Base-by-base conservation (phyloP, 2,888 invertebrate species). In the Aphidius colemani region DNA sequence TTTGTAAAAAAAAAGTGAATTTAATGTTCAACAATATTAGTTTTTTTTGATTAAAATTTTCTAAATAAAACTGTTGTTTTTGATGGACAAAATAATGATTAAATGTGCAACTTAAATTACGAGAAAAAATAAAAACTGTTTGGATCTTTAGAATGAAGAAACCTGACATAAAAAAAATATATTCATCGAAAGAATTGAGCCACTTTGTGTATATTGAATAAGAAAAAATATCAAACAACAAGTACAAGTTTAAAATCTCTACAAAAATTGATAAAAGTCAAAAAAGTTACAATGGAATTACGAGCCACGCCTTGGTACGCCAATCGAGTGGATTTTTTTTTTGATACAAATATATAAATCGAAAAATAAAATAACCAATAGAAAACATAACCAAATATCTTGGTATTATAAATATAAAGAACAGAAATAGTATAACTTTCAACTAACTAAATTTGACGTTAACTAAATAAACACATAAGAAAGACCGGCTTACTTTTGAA, bases 401-500 rank as follows among this genome's bases (percentile, higher is more conserved):
- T 51, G 46, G 45, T 7, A 57, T 48, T n/a, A n/a, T n/a, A n/a
- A 53, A 13, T 7, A 49, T 18, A 43, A 40, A 50, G 45, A 49
- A 53, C 18, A 30, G 30, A 30, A 39, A 63, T 60, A 64, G 44
- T 59, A 55, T 66, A 64, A 63, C 46, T 69, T 67, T 69, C 61
- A 67, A 69, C 69, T 30, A 69, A 75, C 77, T 79, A 81, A 81
- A 81, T 81, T 80, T 81, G 80, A 81, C 80, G 76, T 81, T 76
- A 74, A 75, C 77, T 74, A 81, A 81, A 81, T 79, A 81, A 80
- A 81, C 80, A 80, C 80, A 79, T 80, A 44, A 43, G 43, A 75
- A 75, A 59, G 68, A 44, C 65, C 79, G 79, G 80, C 76, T 30
- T 66, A 72, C 77, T 76, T 81, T 81, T 81, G 80, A 80, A 81